Evolutionary conservation across 2,888 invertebrate species (phyloP).

Genomic region (Entomobrya proxima): DNA sequence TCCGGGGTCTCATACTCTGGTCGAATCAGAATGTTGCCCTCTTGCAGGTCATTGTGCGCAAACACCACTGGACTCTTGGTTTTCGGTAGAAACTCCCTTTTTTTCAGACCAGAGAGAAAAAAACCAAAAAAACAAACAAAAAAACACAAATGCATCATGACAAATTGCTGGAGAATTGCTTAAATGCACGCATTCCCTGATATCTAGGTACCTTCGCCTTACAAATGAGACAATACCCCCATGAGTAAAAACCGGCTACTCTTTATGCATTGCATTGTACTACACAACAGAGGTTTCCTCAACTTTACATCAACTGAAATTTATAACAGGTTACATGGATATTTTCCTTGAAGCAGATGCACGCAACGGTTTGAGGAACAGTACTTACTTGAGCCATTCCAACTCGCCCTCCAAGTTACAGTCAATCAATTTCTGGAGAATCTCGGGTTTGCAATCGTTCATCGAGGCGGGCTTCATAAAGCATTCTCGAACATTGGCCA

Average conservation of each 20-base stretch:
- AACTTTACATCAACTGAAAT: slow-evolving; percentile 62
- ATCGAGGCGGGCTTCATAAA: slow-evolving; percentile 76
- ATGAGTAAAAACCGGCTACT: slow-evolving; percentile 65
- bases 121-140: slow-evolving; percentile 12
- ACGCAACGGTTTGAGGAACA: background rate
- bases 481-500: slow-evolving; percentile 75
- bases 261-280: slow-evolving; percentile 45
- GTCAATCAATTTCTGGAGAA: slow-evolving; percentile 77
- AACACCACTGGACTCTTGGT: slow-evolving; percentile 90
- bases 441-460: slow-evolving; percentile 78
- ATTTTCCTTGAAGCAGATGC: slow-evolving; percentile 22
- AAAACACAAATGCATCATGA: slow-evolving; percentile 42
- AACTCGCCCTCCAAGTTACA: slow-evolving; percentile 84
- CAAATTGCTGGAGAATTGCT: background rate
- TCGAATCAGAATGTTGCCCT: slow-evolving; percentile 85
- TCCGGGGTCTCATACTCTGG: slow-evolving; percentile 77
- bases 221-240: slow-evolving; percentile 47
- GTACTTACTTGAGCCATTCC: slow-evolving; percentile 83
- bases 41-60: slow-evolving; percentile 96
- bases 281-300: slow-evolving; percentile 55
- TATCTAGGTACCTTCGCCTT: slow-evolving; percentile 61
- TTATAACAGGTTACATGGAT: slow-evolving; percentile 53
- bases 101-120: slow-evolving; percentile 22
- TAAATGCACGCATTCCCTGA: slow-evolving; percentile 37
- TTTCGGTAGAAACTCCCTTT: slow-evolving; percentile 78